Percentiles rank a stretch among this genome's conserved stretches.
Evolutionary conservation across 2,797 vertebrate genomes (phyloP).

Genomic region (Premnoplex brunnescens): DNA sequence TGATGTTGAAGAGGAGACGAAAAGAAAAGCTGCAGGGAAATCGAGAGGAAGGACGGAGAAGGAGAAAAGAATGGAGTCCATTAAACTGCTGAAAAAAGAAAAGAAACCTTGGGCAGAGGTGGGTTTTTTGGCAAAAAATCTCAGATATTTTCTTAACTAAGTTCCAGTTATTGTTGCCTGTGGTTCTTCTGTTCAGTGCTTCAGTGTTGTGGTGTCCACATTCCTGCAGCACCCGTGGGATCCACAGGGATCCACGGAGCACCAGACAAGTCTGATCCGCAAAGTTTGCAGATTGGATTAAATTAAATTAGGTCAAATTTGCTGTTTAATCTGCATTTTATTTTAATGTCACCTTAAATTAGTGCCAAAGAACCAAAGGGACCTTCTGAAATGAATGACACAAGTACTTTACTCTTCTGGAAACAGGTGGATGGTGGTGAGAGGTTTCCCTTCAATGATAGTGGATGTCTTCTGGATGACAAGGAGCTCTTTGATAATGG

Average conservation of each 20-base stretch:
- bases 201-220: not conserved
- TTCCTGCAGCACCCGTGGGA: not conserved
- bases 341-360: not conserved
- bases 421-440: conserved; percentile 67
- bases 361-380: not conserved
- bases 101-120: conserved; percentile 70
- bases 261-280: not conserved
- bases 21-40: conserved; percentile 41
- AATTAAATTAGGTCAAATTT: not conserved
- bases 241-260: not conserved
- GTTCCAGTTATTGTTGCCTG: not conserved
- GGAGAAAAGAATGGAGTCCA: conserved; percentile 72
- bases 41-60: conserved; percentile 74
- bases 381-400: not conserved
- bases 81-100: conserved; percentile 74
- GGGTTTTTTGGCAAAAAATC: not conserved
- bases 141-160: not conserved
- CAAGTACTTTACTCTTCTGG: not conserved
- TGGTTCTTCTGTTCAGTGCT: not conserved
- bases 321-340: not conserved
- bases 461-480: conserved; percentile 89
- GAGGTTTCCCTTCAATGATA: conserved; percentile 82
- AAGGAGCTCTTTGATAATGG: conserved; percentile 92
- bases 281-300: not conserved
- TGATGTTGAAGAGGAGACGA: not conserved